Evolutionary conservation across 2,888 invertebrate species (phyloP).

Genomic region (Leuctra nigra): DNA sequence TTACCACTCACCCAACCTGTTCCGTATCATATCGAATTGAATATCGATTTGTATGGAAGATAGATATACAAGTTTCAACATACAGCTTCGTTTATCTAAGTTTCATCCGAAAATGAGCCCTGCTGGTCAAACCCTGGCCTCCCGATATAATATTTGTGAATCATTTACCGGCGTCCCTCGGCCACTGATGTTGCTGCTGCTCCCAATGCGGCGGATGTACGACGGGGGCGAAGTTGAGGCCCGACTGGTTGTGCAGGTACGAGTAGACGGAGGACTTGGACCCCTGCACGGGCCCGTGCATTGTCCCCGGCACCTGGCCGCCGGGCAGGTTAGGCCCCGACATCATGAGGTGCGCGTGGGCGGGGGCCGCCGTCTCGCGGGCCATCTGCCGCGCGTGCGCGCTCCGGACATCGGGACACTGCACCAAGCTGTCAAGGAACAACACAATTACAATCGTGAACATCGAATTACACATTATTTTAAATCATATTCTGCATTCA

Average conservation of each 20-base stretch:
- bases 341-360: slow-evolving; percentile 33
- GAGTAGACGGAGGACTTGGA: slow-evolving; percentile 30
- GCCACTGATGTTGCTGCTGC: slow-evolving; percentile 7
- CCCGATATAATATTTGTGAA: not conserved
- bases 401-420: slow-evolving; percentile 7
- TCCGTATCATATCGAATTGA: too few species aligned
- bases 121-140: too few species aligned
- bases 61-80: too few species aligned
- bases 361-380: slow-evolving; percentile 9
- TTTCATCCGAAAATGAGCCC: too few species aligned
- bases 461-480: too few species aligned
- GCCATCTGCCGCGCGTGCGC: slow-evolving; percentile 7
- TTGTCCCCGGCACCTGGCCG: slow-evolving; percentile 24
- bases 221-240: slow-evolving; percentile 33
- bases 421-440: too few species aligned
- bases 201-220: slow-evolving; percentile 17
- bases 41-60: too few species aligned
- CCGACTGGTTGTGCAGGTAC: slow-evolving; percentile 38
- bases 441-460: too few species aligned
- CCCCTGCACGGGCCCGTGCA: slow-evolving; percentile 18
- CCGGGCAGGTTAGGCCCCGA: slow-evolving; percentile 43
- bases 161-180: not conserved
- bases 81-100: too few species aligned
- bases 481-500: too few species aligned
- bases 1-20: too few species aligned